phyloP scores from a whole-genome alignment of 2,888 invertebrate genomes.

The Teleiodes luculella region DNA sequence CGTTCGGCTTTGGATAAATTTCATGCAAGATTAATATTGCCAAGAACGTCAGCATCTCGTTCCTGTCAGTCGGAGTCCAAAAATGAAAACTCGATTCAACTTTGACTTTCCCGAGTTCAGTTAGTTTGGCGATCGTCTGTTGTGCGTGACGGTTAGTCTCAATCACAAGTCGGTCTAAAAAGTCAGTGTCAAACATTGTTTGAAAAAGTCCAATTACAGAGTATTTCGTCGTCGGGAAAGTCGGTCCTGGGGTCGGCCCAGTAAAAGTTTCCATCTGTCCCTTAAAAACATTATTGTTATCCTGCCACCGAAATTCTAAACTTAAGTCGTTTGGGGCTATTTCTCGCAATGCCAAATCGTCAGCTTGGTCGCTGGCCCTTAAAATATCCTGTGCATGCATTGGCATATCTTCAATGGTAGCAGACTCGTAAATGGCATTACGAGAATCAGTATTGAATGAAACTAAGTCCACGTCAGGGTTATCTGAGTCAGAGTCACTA shows the following conservation, averaged over 20 bases:
- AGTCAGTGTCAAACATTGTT: slow-evolving; percentile 14
- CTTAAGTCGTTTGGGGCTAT: neutral
- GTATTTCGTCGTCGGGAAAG: neutral
- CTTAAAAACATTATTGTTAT: slow-evolving; percentile 3
- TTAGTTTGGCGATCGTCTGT: slow-evolving; percentile 15
- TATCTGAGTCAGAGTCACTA: slow-evolving; percentile 8
- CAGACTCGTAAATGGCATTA: slow-evolving; percentile 2
- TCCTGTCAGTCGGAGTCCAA: slow-evolving; percentile 22
- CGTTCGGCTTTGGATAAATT: slow-evolving; percentile 25
- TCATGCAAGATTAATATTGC: slow-evolving; percentile 26
- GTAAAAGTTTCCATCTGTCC: slow-evolving; percentile 13
- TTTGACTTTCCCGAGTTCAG: slow-evolving; percentile 13
- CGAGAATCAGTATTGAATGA: neutral
- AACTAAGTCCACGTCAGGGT: neutral
- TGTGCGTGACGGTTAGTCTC: slow-evolving; percentile 22
- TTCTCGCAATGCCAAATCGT: neutral
- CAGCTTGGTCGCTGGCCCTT: neutral
- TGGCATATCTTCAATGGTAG: slow-evolving; percentile 2
- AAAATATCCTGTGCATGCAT: neutral
- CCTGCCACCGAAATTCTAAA: slow-evolving; percentile 12
- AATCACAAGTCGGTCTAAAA: slow-evolving; percentile 13
- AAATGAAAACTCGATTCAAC: slow-evolving; percentile 10
- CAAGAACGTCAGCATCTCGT: slow-evolving; percentile 26
- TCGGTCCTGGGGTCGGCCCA: slow-evolving; percentile 4
- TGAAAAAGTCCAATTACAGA: slow-evolving; percentile 9